Base-by-base conservation (phyloP, 2,113 vertebrate species). In the Eulacestoma nigropectus region DNA sequence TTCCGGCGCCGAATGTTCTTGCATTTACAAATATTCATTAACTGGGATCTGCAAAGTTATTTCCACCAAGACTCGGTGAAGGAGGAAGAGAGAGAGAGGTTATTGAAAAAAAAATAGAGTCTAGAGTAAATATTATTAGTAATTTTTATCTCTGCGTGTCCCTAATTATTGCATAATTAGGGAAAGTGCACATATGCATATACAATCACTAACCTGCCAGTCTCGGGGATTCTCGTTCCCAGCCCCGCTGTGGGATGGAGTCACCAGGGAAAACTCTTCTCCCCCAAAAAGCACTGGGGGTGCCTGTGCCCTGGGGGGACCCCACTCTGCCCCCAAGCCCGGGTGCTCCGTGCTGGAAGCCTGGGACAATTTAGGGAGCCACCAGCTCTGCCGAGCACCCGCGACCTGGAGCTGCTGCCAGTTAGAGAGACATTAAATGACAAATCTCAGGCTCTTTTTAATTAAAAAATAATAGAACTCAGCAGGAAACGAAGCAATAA, bases 11-110 rank as follows among this genome's bases (percentile, higher is more conserved):
- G 80, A 95, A 90, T 26, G 74, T 18, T 95, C 91, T 65, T 72
- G 91, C 94, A 89, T 95, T 92, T 92, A 95, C 94, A 96, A 96
- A 94, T 90, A 94, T 90, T 96, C 94, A 94, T 97, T 97, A 97
- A 89, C 68, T 63, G 92, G 96, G 90, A 87, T 78, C 94, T 35
- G 52, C 82, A 90, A 86, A 93, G 84, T 72, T 44, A 89, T 93
- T 90, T 89, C 90, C 82, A 53, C 69, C 73, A 78, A 90, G 87
- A 67, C 56, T n/a, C 8, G 11, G 81, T 9, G n/a, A 90, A 77
- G 2, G 72, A 91, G 49, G 33, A 8, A 22, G 82, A 35, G 69
- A 74, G 68, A 74, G 80, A 60, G 82, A 76, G 74, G 69, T 93
- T 93, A 93, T 46, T 89, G 72, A 41, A 74, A 93, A 89, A 89